Percentiles rank a stretch among this genome's conserved stretches.
phyloP scores from a whole-genome alignment of 2,888 invertebrate species.

The Drosophila algonquin region DNA sequence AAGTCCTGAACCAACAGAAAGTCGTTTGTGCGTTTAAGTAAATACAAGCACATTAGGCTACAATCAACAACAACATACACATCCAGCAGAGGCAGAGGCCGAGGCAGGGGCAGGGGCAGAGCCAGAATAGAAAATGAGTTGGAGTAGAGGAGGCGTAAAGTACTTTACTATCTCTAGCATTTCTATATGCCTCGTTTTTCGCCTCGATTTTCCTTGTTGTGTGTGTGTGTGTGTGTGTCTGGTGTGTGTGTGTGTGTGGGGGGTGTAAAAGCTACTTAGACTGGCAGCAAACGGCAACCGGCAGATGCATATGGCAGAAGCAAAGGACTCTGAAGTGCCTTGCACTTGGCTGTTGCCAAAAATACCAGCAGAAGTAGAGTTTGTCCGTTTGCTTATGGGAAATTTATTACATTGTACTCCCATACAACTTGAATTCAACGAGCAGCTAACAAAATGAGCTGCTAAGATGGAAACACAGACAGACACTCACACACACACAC shows the following conservation, averaged over 20 bases:
- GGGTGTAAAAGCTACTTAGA: constrained; percentile 51
- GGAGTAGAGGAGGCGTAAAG: not conserved
- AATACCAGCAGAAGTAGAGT: not conserved
- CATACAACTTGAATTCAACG: constrained; percentile 38
- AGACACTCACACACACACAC: not conserved
- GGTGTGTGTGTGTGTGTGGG: not conserved
- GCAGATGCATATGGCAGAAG: not conserved
- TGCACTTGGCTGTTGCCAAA: not conserved
- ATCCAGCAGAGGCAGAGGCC: not conserved
- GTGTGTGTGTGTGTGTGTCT: not conserved
- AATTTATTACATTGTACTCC: not conserved
- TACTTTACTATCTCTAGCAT: constrained; percentile 31
- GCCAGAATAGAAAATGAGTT: too few species aligned
- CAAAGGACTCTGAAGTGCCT: not conserved
- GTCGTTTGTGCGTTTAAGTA: constrained; percentile 68
- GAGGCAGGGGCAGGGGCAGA: not conserved
- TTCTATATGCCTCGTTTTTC: constrained; percentile 8
- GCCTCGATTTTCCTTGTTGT: constrained; percentile 6
- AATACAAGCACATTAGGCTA: constrained; percentile 73
- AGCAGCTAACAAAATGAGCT: constrained; percentile 49
- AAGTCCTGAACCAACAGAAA: constrained; percentile 24
- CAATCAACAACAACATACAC: constrained; percentile 29
- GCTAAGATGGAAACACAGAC: constrained; percentile 10
- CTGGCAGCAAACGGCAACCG: constrained; percentile 25
- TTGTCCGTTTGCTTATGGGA: not conserved